Conservation (phyloP, 2,888 invertebrate species). For the Bruchidius siliquastri region DNA sequence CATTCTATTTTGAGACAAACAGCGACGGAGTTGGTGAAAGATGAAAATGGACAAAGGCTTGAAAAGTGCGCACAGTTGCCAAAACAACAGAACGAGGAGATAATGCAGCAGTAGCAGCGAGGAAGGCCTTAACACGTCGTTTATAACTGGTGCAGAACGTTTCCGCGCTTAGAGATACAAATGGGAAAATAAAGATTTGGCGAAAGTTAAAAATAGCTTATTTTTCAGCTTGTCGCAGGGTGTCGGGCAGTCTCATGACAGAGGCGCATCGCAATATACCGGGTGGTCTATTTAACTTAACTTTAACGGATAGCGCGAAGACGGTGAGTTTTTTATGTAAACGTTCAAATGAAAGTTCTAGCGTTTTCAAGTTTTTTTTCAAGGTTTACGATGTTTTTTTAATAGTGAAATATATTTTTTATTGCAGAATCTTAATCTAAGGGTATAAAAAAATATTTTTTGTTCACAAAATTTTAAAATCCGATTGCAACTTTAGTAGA, state of each 20-base stretch:
- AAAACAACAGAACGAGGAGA: background rate
- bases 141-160: background rate
- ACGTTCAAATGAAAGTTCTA: too few relatives aligned
- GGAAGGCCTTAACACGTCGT: background rate
- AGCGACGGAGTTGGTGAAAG: background rate
- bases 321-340: too few relatives aligned
- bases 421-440: too few relatives aligned
- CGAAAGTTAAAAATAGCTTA: background rate
- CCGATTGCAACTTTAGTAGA: too few relatives aligned
- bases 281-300: too few relatives aligned
- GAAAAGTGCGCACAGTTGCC: background rate
- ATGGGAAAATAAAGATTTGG: background rate
- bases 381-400: too few relatives aligned
- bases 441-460: too few relatives aligned
- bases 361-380: too few relatives aligned
- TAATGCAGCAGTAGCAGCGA: background rate
- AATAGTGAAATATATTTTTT: too few relatives aligned
- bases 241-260: background rate
- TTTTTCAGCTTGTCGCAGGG: background rate
- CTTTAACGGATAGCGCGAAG: too few relatives aligned
- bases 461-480: too few relatives aligned
- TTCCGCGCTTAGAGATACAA: background rate
- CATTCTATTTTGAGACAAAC: background rate
- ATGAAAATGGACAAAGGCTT: background rate
- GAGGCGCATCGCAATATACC: too few relatives aligned